These are phyloP conservation scores for Indicator maculatus DNA, from an alignment of 2,113 vertebrate species.

Conservation along the genomic window DNA sequence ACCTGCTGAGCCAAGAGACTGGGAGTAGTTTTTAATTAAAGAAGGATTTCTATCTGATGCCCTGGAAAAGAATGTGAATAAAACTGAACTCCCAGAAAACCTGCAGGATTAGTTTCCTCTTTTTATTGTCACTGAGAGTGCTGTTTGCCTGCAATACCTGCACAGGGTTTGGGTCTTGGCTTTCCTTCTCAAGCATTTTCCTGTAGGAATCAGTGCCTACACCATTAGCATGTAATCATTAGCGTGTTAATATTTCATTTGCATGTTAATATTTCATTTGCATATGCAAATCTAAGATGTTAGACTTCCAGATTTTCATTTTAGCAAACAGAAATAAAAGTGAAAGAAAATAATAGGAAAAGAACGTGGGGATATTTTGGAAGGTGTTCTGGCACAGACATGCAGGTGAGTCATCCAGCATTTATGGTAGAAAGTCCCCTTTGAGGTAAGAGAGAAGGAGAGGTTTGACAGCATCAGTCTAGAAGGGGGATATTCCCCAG, in stretches of 20 bases:
- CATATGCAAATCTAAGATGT: background rate
- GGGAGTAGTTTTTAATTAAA: background rate
- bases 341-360: background rate
- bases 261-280: background rate
- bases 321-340: background rate
- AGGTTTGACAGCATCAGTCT: background rate
- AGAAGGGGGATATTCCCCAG: background rate
- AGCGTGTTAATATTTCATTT: background rate
- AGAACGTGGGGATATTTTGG: background rate
- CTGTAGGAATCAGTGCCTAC: background rate
- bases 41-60: background rate
- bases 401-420: fast-evolving
- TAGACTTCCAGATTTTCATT: background rate
- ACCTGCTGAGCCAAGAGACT: background rate
- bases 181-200: background rate
- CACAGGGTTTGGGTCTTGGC: fast-evolving
- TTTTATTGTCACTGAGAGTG: background rate
- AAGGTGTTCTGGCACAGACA: background rate
- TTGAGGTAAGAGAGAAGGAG: background rate
- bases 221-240: background rate
- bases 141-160: background rate
- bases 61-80: background rate
- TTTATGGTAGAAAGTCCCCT: background rate
- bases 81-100: background rate
- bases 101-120: background rate